These are phyloP conservation scores for Misgurnus mizolepis DNA, from an alignment of 2,113 vertebrate genomes.

Conservation along the genomic window DNA sequence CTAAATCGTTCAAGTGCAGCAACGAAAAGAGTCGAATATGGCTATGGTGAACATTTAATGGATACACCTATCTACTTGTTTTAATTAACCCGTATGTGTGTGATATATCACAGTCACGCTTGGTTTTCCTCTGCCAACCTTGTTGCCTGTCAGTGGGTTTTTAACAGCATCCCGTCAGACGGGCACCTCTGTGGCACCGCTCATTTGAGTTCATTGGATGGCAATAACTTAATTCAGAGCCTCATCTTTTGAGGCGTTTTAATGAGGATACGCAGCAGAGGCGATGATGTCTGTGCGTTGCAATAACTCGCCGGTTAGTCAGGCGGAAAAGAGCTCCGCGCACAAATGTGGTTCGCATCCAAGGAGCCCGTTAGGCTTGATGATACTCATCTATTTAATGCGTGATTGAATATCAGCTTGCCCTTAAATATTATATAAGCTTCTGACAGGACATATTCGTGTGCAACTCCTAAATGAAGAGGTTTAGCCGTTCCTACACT, in stretches of 20 bases:
- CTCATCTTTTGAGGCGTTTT: conserved; percentile 69
- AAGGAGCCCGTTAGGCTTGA: conserved; percentile 71
- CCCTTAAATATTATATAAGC: conserved; percentile 37
- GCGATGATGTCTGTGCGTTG: conserved; percentile 64
- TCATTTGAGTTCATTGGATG: conserved; percentile 79
- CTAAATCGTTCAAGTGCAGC: neutral
- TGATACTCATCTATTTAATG: conserved; percentile 77
- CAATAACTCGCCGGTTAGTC: conserved; percentile 72
- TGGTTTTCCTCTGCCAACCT: conserved; percentile 65
- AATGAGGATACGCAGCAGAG: conserved; percentile 75
- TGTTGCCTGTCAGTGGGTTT: conserved; percentile 67
- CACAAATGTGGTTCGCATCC: conserved; percentile 69
- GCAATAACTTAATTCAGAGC: conserved; percentile 79
- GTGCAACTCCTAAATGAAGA: conserved; percentile 16
- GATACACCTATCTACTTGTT: conserved; percentile 12
- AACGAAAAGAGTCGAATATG: neutral
- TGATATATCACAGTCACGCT: conserved; percentile 49
- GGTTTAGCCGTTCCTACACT: conserved; percentile 38
- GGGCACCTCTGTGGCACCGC: conserved; percentile 59
- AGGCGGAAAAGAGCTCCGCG: conserved; percentile 56
- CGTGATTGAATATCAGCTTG: conserved; percentile 75
- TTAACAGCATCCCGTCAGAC: conserved; percentile 45
- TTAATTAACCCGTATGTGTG: conserved; percentile 33
- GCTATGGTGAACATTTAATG: conserved; percentile 15
- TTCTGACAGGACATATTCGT: conserved; percentile 50